phyloP scores from a whole-genome alignment of 2,888 invertebrate genomes.

The Drosophila algonquin region DNA sequence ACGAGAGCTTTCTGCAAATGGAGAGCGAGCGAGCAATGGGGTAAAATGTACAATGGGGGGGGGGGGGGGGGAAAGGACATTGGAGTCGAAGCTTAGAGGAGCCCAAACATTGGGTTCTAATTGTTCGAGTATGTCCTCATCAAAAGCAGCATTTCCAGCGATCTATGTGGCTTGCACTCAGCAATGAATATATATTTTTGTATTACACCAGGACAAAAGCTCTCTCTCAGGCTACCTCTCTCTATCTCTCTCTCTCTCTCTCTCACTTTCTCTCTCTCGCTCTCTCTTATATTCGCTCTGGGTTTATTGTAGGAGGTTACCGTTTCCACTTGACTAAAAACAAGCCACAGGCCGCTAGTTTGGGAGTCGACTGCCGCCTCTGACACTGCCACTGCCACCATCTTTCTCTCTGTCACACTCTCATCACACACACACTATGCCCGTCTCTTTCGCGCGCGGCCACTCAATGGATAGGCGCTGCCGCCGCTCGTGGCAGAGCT shows the following conservation, averaged over 20 bases:
- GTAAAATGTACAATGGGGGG: too few relatives aligned
- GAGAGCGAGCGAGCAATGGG: conserved; percentile 4
- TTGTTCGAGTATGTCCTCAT: not conserved
- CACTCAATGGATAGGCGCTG: conserved; percentile 45
- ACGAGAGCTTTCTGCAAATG: conserved; percentile 32
- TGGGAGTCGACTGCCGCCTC: conserved; percentile 2
- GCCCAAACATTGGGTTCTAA: not conserved
- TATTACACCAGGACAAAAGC: not conserved
- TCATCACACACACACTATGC: conserved; percentile 12
- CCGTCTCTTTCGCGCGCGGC: conserved; percentile 37
- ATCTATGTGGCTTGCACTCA: not conserved
- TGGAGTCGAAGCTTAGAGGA: not conserved
- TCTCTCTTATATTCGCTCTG: conserved; percentile 12
- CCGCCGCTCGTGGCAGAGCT: conserved; percentile 37
- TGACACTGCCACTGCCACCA: too few relatives aligned
- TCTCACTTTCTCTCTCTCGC: conserved; percentile 17
- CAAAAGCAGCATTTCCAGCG: conserved; percentile 1
- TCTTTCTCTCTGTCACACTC: conserved; percentile 4
- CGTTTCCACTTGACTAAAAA: conserved; percentile 75
- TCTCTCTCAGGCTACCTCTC: not conserved
- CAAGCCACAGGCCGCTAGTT: conserved; percentile 39
- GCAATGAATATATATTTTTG: not conserved
- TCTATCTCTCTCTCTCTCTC: conserved; percentile 34
- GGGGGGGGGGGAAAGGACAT: not conserved
- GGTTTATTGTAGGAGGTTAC: conserved; percentile 74